Evolutionary conservation across 2,888 invertebrate genomes (phyloP).

Genomic region (Xanthorhoe spadicearia): DNA sequence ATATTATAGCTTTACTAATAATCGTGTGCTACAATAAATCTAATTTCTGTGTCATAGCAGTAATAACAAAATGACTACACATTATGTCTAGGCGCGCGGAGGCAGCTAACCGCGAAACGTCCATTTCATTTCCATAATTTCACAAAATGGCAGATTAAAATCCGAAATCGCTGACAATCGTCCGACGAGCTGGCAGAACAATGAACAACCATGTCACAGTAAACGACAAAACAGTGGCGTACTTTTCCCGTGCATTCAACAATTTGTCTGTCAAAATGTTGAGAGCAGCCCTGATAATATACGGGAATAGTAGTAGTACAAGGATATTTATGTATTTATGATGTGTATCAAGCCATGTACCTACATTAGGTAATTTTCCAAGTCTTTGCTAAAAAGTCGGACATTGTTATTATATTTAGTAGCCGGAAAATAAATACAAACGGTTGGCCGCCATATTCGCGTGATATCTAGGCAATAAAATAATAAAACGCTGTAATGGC

Average conservation of each 20-base stretch:
- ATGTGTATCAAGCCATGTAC: too few species aligned
- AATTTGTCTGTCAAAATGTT: constrained; percentile 81
- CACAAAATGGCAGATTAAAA: constrained; percentile 80
- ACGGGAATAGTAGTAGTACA: too few species aligned
- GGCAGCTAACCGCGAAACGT: constrained; percentile 81
- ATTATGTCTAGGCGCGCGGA: constrained; percentile 56
- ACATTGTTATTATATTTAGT: background rate
- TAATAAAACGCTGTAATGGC: constrained; percentile 56
- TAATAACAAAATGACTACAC: constrained; percentile 66
- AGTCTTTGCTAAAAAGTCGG: background rate
- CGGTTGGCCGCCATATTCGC: constrained; percentile 20
- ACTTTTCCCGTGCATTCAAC: constrained; percentile 73
- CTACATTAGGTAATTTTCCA: too few species aligned
- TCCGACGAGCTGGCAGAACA: constrained; percentile 70
- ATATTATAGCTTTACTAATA: constrained; percentile 6
- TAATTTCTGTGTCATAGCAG: constrained; percentile 66
- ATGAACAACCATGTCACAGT: constrained; percentile 52
- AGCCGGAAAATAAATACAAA: constrained; percentile 7
- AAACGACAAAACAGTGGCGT: constrained; percentile 22
- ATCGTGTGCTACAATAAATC: constrained; percentile 46
- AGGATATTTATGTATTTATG: too few species aligned
- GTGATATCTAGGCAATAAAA: constrained; percentile 49
- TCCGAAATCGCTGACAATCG: constrained; percentile 78
- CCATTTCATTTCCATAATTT: constrained; percentile 81
- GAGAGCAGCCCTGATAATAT: constrained; percentile 54